Conservation (phyloP, 2,797 vertebrate species). For the Pempheris klunzingeri region DNA sequence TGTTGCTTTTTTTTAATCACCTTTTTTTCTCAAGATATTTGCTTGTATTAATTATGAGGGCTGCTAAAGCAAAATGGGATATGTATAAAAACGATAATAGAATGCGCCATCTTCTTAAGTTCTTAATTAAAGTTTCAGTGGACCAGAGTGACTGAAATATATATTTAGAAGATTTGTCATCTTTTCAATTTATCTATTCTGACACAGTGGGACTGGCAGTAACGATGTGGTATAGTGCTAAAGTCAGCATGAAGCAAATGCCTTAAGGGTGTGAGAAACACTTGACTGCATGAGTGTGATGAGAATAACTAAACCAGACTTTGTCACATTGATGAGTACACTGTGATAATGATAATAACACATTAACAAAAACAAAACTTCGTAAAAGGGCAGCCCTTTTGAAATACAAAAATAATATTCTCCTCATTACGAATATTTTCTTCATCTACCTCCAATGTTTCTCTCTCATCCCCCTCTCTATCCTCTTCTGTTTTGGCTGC, state of each 20-base stretch:
- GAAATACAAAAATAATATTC: not conserved
- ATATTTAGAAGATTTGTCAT: constrained; percentile 58
- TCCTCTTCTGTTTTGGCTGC: not conserved
- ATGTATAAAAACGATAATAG: constrained; percentile 35
- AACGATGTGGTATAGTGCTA: constrained; percentile 49
- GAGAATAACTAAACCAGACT: constrained; percentile 58
- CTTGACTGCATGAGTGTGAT: constrained; percentile 46
- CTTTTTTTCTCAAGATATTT: not conserved
- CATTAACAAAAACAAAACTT: constrained; percentile 3
- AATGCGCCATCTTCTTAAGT: constrained; percentile 40
- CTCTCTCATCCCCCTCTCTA: not conserved
- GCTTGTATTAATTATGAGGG: constrained; percentile 30
- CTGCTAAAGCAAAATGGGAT: constrained; percentile 41
- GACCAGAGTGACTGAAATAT: constrained; percentile 52
- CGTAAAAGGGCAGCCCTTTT: not conserved
- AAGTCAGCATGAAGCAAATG: constrained; percentile 67
- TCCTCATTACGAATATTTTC: not conserved
- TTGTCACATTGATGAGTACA: constrained; percentile 45
- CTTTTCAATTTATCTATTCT: constrained; percentile 56
- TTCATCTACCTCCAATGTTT: too few species aligned
- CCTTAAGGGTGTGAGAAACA: constrained; percentile 61
- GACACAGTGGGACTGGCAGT: constrained; percentile 57
- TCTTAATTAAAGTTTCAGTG: constrained; percentile 63
- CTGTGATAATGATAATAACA: constrained; percentile 47
- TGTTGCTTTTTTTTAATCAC: not conserved